phyloP scores from a whole-genome alignment of 2,888 invertebrate species.

The Oxytorus armatus region DNA sequence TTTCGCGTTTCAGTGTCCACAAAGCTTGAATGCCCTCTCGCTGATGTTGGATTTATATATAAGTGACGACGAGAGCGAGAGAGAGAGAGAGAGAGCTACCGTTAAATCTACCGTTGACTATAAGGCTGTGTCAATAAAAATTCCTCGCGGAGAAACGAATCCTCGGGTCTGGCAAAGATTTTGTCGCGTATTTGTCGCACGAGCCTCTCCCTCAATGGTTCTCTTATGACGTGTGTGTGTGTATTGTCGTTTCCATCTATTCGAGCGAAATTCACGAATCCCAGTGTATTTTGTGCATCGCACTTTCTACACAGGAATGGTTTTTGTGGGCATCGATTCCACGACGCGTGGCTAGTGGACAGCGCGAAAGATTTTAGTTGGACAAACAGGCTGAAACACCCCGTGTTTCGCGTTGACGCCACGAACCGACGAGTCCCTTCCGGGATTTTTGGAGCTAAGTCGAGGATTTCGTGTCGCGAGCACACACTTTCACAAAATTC shows the following conservation, averaged over 20 bases:
- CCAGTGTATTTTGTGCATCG: constrained; percentile 22
- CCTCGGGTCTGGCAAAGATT: constrained; percentile 67
- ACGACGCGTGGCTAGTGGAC: constrained; percentile 73
- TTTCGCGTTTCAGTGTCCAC: constrained; percentile 74
- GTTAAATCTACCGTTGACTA: constrained; percentile 42
- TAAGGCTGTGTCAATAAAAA: constrained; percentile 75
- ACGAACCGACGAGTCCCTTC: constrained; percentile 42
- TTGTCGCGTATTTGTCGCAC: constrained; percentile 71
- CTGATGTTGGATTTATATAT: constrained; percentile 34
- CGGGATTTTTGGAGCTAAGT: constrained; percentile 58
- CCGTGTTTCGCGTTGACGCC: constrained; percentile 28
- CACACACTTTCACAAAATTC: constrained; percentile 52
- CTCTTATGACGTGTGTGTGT: constrained; percentile 5
- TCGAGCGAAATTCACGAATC: constrained; percentile 32
- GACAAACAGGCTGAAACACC: constrained; percentile 75
- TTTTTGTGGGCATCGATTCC: constrained; percentile 72
- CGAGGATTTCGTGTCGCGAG: constrained; percentile 60
- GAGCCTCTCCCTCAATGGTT: constrained; percentile 53
- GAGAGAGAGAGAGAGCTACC: constrained; percentile 53
- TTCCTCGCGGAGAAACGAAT: constrained; percentile 63
- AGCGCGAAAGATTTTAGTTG: constrained; percentile 79
- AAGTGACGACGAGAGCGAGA: too few relatives aligned
- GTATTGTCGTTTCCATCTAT: constrained; percentile 34
- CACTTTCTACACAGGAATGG: constrained; percentile 22
- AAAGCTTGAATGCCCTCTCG: constrained; percentile 66